These are phyloP conservation scores for Drosophila sucinea DNA, from an alignment of 1,140 invertebrate species.

Conservation along the genomic window DNA sequence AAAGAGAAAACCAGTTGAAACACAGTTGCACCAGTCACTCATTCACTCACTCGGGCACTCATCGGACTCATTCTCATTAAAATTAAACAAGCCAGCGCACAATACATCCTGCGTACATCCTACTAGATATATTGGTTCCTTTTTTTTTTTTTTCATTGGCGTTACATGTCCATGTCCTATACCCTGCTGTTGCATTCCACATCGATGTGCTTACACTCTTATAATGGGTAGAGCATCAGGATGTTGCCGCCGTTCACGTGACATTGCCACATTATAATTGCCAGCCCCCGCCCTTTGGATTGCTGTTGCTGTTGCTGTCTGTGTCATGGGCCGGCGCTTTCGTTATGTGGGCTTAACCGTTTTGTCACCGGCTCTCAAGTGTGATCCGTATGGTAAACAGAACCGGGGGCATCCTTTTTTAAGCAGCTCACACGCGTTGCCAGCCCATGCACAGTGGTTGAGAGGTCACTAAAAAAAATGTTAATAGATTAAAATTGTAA, in stretches of 20 bases:
- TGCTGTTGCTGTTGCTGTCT: conserved; percentile 4
- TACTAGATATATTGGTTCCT: too few relatives aligned
- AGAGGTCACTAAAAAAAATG: background rate
- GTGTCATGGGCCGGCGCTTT: conserved; percentile 50
- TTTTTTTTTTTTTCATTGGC: too few relatives aligned
- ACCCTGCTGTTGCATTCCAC: too few relatives aligned
- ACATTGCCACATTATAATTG: conserved; percentile 65
- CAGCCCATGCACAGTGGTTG: conserved; percentile 41
- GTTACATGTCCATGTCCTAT: too few relatives aligned
- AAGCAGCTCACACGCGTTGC: conserved; percentile 66
- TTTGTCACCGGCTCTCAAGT: conserved; percentile 72
- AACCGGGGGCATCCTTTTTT: conserved; percentile 60
- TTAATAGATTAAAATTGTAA: background rate
- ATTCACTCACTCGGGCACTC: conserved; percentile 23
- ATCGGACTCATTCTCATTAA: conserved; percentile 62
- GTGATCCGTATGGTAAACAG: conserved; percentile 74
- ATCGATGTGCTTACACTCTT: background rate
- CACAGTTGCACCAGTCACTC: conserved; percentile 62
- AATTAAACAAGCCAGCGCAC: conserved; percentile 76
- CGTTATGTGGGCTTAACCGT: conserved; percentile 52
- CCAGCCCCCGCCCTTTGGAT: conserved; percentile 39
- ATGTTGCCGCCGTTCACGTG: conserved; percentile 52
- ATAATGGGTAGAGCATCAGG: conserved; percentile 36
- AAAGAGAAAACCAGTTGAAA: conserved; percentile 64
- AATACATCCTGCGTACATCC: conserved; percentile 19